Percentiles rank a stretch among this genome's conserved stretches.
Evolutionary conservation across 2,113 vertebrate species (phyloP).

Genomic region (Forbesichthys papilliferus): DNA sequence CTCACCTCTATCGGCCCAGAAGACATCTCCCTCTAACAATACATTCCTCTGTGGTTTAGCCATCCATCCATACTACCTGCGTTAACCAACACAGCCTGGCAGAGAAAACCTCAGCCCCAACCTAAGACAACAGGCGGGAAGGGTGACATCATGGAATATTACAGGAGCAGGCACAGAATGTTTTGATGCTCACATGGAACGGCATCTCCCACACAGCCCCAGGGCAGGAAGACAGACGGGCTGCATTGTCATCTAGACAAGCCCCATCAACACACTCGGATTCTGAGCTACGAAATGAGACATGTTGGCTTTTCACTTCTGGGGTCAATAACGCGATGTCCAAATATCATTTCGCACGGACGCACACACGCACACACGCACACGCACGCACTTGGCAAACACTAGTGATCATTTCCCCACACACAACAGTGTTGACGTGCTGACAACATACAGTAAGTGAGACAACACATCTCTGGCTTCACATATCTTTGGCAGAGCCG

Average conservation of each 20-base stretch:
- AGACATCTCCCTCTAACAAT: constrained; percentile 27
- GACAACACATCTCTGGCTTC: no score
- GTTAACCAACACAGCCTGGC: background rate
- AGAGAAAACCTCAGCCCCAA: background rate
- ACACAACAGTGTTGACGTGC: no score
- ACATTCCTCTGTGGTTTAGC: constrained; percentile 5
- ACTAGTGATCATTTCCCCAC: no score
- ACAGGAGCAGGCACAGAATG: background rate
- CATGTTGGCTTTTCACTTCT: no score
- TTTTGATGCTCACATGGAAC: background rate
- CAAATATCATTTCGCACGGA: no score
- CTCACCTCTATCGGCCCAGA: constrained; percentile 2
- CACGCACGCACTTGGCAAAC: no score
- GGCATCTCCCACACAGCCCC: constrained; percentile 20
- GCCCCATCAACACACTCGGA: no score
- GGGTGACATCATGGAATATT: constrained; percentile 35
- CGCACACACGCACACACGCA: no score
- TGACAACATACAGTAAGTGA: no score
- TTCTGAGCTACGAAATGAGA: no score
- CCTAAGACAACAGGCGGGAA: constrained; percentile 6
- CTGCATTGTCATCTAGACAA: background rate
- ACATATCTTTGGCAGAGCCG: no score
- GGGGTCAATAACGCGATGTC: no score
- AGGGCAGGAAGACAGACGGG: constrained; percentile 2
- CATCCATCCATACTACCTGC: background rate